Evolutionary conservation across 2,113 vertebrate species (phyloP).

Genomic region (Aplodontia rufa): DNA sequence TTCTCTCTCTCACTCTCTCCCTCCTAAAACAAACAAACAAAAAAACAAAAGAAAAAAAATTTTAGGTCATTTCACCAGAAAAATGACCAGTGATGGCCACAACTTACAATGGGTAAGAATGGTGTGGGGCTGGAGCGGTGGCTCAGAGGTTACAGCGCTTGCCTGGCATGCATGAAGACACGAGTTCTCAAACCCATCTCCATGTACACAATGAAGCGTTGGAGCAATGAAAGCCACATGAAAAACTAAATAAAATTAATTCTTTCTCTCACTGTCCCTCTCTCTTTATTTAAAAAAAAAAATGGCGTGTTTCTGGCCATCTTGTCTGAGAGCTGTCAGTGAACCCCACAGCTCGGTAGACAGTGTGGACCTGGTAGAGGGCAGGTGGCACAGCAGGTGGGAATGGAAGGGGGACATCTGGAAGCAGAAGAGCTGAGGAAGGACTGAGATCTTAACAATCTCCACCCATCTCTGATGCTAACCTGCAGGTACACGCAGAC

Average conservation of each 20-base stretch:
- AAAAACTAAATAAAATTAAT: no score
- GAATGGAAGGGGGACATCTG: background rate
- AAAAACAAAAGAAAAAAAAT: no score
- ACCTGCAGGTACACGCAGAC: background rate
- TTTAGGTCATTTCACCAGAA: background rate
- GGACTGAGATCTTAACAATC: background rate
- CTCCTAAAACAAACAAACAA: no score
- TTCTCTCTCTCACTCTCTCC: no score
- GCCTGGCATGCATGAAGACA: no score
- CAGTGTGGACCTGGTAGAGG: background rate
- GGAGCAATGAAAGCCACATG: no score
- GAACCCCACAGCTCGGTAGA: background rate
- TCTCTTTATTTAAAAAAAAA: no score
- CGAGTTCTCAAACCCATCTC: no score
- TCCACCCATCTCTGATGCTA: rapidly evolving
- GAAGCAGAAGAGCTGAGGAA: background rate
- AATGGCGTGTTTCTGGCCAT: background rate
- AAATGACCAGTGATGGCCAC: background rate
- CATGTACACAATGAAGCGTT: no score
- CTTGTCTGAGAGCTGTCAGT: background rate
- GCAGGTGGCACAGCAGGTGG: background rate
- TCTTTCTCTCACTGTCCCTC: no score
- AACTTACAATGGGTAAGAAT: background rate
- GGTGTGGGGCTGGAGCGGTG: no score
- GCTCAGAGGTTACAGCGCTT: no score